Conservation (phyloP, 2,888 invertebrate species). For the Tribolium freemani region DNA sequence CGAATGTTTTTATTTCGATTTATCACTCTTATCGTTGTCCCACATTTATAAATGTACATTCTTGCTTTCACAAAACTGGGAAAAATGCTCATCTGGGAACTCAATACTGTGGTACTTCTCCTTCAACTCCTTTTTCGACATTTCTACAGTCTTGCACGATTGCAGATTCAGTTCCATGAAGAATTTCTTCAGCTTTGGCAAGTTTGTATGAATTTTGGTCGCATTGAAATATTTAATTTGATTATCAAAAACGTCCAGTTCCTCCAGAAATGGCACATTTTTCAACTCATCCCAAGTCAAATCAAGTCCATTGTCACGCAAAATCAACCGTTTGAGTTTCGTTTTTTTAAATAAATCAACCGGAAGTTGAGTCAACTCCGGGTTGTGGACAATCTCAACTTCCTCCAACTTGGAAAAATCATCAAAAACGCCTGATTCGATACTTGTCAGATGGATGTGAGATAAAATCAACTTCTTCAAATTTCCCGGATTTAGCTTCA, state of each 20-base stretch:
- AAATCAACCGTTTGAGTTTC: not conserved
- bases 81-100: not conserved
- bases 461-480: not conserved
- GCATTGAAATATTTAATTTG: conserved; percentile 3
- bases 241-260: conserved; percentile 3
- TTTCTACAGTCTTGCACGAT: not conserved
- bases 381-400: conserved; percentile 1
- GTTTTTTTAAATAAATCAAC: not conserved
- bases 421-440: conserved; percentile 1
- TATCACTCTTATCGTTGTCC: too few species aligned
- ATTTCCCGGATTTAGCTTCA: not conserved
- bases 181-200: conserved; percentile 7
- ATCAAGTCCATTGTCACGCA: not conserved
- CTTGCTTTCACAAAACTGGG: not conserved
- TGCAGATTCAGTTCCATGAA: not conserved
- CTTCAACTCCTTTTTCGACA: not conserved
- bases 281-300: conserved; percentile 26
- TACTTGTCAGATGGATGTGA: not conserved
- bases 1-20: too few species aligned
- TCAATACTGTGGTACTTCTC: not conserved
- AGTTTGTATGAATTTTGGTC: not conserved
- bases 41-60: not conserved
- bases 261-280: conserved; percentile 1
- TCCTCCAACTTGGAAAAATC: conserved; percentile 2
- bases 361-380: not conserved